Percentiles rank a stretch among this genome's conserved stretches.
These are phyloP conservation scores for Pogona vitticeps DNA, from an alignment of 2,113 vertebrate species.

Conservation along the genomic window DNA sequence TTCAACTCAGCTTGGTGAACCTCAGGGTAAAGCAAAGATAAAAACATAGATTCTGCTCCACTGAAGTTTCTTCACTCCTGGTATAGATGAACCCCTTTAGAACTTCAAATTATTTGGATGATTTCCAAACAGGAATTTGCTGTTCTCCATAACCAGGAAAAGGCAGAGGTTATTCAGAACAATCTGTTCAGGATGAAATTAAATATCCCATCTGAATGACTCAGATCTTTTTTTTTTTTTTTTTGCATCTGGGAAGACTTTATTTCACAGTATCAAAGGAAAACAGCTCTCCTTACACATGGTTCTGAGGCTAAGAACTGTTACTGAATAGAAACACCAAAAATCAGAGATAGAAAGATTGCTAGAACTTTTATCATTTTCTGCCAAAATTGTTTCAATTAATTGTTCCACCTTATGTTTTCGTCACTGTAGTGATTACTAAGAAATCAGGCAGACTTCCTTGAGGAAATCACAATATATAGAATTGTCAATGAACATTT, in stretches of 20 bases:
- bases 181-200: not conserved
- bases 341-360: not conserved
- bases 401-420: not conserved
- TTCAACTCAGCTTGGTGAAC: not conserved
- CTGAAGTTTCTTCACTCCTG: not conserved
- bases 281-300: not conserved
- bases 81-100: not conserved
- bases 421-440: not conserved
- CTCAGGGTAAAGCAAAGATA: not conserved
- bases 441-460: not conserved
- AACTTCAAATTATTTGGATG: not conserved
- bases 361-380: not conserved
- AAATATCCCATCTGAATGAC: not conserved
- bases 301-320: not conserved
- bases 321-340: not conserved
- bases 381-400: not conserved
- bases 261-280: not conserved
- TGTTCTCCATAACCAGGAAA: not conserved
- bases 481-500: not conserved
- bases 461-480: not conserved
- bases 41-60: not conserved
- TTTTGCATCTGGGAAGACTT: accelerated
- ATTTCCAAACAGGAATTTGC: not conserved
- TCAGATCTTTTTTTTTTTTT: not conserved
- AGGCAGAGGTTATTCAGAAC: not conserved